Base-by-base conservation (phyloP, 2,113 vertebrate genomes). In the Campylomormyrus tamandua region DNA sequence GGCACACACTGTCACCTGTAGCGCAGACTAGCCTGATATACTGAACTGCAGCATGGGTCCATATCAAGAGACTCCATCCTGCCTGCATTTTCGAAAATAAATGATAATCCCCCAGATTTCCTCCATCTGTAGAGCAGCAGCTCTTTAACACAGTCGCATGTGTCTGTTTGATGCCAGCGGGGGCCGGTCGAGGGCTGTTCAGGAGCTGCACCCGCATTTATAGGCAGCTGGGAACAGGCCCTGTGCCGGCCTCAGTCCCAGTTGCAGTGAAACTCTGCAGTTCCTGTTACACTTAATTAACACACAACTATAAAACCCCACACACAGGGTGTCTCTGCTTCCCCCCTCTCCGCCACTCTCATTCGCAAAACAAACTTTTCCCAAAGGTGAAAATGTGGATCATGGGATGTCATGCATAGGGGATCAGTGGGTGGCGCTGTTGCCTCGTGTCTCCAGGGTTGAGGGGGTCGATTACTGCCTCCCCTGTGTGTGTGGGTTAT, bases 251-350 rank as follows among this genome's bases (percentile, higher is more conserved):
- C 91, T 70, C 31, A 27, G 90, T 93, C 92, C 92, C 90, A 91
- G 91, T 91, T 85, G 49, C 91, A 35, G 19, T 21, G 92, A 90
- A 58, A 77, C 91, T 49, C 56, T 90, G 89, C 90, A 91, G 62
- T 92, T 93, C 91, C 90, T 93, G 92, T 93, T 93, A 92, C 92
- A 91, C 88, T 93, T 94, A 93, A 94, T 94, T 94, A 93, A 91
- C 88, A 91, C 85, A 92, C 88, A 92, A 89, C 91, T 93, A 89
- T 90, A 92, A 92, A 94, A 93, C 93, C 93, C 94, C 92, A 7
- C 93, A 93, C 92, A 94, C 89, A 87, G 88, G 89, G 90, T 84
- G 77, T 90, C 90, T 93, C 90, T n/a, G 90, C 92, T 93, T 93
- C 50, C 91, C 87, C 83, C 80, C 31, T 88, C 66, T 86, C 85